Percentiles rank a stretch among this genome's conserved stretches.
These are phyloP conservation scores for Odontomyia ornata DNA, from an alignment of 2,888 invertebrate genomes.

Conservation along the genomic window DNA sequence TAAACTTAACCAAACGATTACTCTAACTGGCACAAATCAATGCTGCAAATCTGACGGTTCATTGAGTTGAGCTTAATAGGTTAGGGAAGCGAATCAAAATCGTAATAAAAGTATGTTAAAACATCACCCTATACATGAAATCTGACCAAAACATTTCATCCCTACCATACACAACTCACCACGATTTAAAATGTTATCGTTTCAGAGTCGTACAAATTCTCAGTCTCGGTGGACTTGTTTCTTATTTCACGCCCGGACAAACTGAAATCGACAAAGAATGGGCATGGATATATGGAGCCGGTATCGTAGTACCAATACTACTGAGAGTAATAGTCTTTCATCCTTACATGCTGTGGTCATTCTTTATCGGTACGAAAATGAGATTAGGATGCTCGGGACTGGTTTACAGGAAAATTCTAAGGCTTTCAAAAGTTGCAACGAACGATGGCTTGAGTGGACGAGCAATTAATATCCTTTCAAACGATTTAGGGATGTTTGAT, in stretches of 20 bases:
- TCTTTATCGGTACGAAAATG: conserved; percentile 76
- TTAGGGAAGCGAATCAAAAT: too few species aligned
- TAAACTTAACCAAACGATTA: too few species aligned
- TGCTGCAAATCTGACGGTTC: too few species aligned
- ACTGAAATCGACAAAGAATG: conserved; percentile 64
- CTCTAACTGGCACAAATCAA: too few species aligned
- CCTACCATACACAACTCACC: too few species aligned
- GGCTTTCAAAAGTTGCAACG: conserved; percentile 81
- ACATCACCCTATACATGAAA: too few species aligned
- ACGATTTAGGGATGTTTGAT: conserved; percentile 94
- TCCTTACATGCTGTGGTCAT: conserved; percentile 76
- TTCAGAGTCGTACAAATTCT: conserved; percentile 72
- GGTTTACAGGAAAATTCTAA: conserved; percentile 76
- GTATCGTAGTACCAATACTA: conserved; percentile 69
- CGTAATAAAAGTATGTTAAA: too few species aligned
- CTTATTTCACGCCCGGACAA: conserved; percentile 70
- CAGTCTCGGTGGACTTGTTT: conserved; percentile 73
- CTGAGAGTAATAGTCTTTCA: conserved; percentile 72
- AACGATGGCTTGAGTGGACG: conserved; percentile 82
- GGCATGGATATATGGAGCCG: conserved; percentile 72
- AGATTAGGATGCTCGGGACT: conserved; percentile 76
- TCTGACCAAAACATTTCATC: too few species aligned
- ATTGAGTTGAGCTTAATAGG: too few species aligned
- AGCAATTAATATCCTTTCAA: conserved; percentile 91
- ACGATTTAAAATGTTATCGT: neutral